These are phyloP conservation scores for Rhabdomys pumilio DNA, from an alignment of 2,797 vertebrate species.

Conservation along the genomic window DNA sequence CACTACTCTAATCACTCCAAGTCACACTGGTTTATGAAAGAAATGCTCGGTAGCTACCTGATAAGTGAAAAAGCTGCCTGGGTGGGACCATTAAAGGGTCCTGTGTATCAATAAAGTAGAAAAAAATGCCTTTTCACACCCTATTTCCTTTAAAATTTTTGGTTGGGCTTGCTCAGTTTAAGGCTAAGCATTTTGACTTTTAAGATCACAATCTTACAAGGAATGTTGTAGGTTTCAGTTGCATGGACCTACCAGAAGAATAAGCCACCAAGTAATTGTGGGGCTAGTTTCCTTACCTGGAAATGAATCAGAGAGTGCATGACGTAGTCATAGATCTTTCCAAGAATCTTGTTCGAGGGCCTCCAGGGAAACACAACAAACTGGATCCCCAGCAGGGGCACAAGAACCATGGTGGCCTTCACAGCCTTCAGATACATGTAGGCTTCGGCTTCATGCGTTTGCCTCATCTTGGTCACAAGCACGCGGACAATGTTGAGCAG, in stretches of 20 bases:
- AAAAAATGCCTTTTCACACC: background rate
- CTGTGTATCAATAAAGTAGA: background rate
- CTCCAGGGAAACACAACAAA: constrained; percentile 99
- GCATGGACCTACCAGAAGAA: background rate
- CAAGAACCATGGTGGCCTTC: constrained; percentile 96
- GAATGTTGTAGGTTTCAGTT: background rate
- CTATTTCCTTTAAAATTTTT: background rate
- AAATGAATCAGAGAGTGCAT: constrained; percentile 99
- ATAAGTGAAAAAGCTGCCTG: too few species aligned
- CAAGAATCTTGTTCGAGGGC: constrained; percentile 95
- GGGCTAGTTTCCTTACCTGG: constrained; percentile 91
- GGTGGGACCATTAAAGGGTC: background rate
- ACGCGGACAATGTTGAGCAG: constrained; percentile 98
- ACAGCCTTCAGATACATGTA: constrained; percentile 99
- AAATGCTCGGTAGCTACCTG: background rate
- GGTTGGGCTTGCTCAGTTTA: background rate
- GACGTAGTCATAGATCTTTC: constrained; percentile 97
- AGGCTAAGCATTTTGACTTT: background rate
- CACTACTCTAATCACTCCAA: background rate
- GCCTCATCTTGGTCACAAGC: constrained; percentile 96
- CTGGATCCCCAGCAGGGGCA: constrained; percentile 98
- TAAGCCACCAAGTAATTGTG: background rate
- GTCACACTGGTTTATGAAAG: background rate
- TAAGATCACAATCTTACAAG: background rate
- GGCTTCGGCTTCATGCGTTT: constrained; percentile 95